A percentile compares a stretch with the other conserved stretches of the same genome.
These are phyloP conservation scores for Spinibarbus caldwelli DNA, from an alignment of 2,797 vertebrate genomes.

Conservation along the genomic window DNA sequence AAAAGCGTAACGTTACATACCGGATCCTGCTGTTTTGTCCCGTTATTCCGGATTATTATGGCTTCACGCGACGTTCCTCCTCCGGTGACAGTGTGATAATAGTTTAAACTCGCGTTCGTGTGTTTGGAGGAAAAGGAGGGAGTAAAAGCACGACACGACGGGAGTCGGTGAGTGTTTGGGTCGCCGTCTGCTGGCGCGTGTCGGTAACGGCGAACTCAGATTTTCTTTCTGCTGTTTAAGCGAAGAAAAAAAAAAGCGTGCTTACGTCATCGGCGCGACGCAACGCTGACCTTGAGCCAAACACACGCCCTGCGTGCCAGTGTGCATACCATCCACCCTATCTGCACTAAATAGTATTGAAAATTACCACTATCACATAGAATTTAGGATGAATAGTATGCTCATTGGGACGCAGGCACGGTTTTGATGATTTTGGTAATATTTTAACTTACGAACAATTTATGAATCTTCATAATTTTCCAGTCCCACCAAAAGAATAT, in stretches of 20 bases:
- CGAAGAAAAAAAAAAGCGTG: constrained; percentile 27
- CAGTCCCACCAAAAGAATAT: no score
- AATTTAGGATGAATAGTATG: no score
- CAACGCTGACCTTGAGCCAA: constrained; percentile 73
- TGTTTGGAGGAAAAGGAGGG: constrained; percentile 61
- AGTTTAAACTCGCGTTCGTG: constrained; percentile 67
- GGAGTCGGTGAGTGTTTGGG: constrained; percentile 23
- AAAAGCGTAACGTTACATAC: constrained; percentile 7
- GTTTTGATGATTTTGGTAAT: no score
- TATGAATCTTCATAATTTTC: no score
- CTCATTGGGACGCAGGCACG: no score
- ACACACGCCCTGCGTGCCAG: no score
- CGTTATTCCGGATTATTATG: constrained; percentile 40
- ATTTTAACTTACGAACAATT: no score
- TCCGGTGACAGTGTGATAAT: constrained; percentile 55
- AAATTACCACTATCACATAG: no score
- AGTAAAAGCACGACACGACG: constrained; percentile 53
- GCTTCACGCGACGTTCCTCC: constrained; percentile 23
- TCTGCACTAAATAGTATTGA: no score
- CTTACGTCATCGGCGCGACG: constrained; percentile 69
- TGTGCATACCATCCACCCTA: no score
- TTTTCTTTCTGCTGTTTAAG: constrained; percentile 25
- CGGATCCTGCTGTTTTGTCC: constrained; percentile 7
- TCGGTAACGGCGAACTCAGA: constrained; percentile 54
- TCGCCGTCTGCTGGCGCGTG: constrained; percentile 66